A percentile compares a stretch with the other conserved stretches of the same genome.
Conservation (phyloP, 2,113 vertebrate species). For the Leptobrachium ailaonicum region DNA sequence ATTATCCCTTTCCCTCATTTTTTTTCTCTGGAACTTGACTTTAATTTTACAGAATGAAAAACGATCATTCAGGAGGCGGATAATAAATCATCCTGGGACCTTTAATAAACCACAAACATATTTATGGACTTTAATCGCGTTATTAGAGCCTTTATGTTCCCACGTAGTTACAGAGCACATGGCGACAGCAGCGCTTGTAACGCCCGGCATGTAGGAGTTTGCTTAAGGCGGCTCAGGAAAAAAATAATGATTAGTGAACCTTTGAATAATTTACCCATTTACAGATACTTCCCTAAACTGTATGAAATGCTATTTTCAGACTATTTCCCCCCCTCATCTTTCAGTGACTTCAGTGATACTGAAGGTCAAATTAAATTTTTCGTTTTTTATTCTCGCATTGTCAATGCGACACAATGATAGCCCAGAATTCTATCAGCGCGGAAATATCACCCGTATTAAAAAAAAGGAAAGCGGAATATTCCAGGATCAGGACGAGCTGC, state of each 20-base stretch:
- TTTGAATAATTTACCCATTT: constrained; percentile 27
- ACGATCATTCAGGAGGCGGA: not conserved
- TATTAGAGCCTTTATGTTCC: constrained; percentile 3
- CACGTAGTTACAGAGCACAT: not conserved
- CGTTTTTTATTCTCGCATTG: not conserved
- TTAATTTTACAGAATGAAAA: too few relatives aligned
- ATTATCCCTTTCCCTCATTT: too few relatives aligned
- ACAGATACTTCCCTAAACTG: constrained; percentile 8
- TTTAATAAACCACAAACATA: constrained; percentile 28
- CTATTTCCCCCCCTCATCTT: not conserved
- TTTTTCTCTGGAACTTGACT: too few relatives aligned
- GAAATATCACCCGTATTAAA: not conserved
- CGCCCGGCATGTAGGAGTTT: constrained; percentile 6
- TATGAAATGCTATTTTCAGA: constrained; percentile 24
- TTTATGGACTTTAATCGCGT: constrained; percentile 28
- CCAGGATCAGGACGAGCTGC: not conserved
- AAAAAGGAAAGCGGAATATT: not conserved
- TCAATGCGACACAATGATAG: not conserved
- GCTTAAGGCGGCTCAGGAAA: constrained; percentile 5
- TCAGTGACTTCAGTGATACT: constrained; percentile 11
- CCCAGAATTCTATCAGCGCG: not conserved
- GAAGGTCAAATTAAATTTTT: constrained; percentile 12
- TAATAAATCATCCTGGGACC: constrained; percentile 25
- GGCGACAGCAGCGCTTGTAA: not conserved
- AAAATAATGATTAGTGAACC: not conserved